Conservation (phyloP, 2,113 vertebrate species). For the Rhombomys opimus region DNA sequence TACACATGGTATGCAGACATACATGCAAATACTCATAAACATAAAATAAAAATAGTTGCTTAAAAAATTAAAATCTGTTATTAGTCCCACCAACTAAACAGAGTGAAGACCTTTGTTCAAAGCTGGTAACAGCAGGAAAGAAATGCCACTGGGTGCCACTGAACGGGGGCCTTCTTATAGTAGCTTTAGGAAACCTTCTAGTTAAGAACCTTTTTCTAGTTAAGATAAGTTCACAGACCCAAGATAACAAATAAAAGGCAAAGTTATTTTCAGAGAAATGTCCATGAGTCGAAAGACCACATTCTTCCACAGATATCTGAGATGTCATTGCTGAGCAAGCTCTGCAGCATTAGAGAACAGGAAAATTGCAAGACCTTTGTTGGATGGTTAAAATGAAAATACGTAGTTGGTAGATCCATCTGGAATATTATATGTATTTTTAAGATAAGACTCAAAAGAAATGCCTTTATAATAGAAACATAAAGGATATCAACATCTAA, state of each 20-base stretch:
- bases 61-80: background rate
- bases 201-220: background rate
- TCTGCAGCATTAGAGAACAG: background rate
- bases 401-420: background rate
- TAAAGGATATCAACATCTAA: constrained; percentile 44
- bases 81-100: constrained; percentile 1
- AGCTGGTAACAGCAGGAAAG: background rate
- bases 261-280: background rate
- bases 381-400: constrained; percentile 4
- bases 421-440: background rate
- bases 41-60: background rate
- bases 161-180: background rate
- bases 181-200: background rate
- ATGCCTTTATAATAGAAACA: background rate
- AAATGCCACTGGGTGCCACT: background rate
- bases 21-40: background rate
- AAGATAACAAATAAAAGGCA: constrained; percentile 17
- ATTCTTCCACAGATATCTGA: background rate
- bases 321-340: background rate
- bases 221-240: background rate
- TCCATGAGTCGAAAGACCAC: background rate
- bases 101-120: constrained; percentile 1
- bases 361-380: background rate
- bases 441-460: background rate
- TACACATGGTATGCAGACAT: background rate